These are phyloP conservation scores for Lasioglossum morio DNA, from an alignment of 2,888 invertebrate species.

Conservation along the genomic window DNA sequence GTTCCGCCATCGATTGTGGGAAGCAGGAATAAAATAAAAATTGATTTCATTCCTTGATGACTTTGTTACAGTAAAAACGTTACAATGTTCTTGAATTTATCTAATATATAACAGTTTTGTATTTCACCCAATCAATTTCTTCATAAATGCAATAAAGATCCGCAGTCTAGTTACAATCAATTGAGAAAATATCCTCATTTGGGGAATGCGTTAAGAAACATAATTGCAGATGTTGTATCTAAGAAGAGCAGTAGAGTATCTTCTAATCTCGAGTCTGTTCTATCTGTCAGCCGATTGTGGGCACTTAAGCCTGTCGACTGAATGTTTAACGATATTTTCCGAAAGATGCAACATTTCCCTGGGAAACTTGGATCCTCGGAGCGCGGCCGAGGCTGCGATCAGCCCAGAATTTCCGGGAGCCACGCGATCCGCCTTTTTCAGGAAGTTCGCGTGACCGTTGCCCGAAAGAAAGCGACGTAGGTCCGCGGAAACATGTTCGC, in stretches of 20 bases:
- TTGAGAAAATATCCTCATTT: not conserved
- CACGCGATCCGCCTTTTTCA: constrained; percentile 60
- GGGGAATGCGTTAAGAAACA: not conserved
- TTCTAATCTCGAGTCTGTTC: not conserved
- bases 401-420: constrained; percentile 31
- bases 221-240: not conserved
- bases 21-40: too few relatives aligned
- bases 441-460: constrained; percentile 55
- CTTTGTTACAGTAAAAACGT: too few relatives aligned
- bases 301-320: not conserved
- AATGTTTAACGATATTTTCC: not conserved
- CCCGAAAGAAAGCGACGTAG: constrained; percentile 33
- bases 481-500: constrained; percentile 32
- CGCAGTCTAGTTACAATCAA: not conserved
- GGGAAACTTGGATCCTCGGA: not conserved
- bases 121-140: too few relatives aligned
- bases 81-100: too few relatives aligned
- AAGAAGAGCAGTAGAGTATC: not conserved
- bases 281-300: not conserved
- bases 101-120: too few relatives aligned
- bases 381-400: constrained; percentile 17
- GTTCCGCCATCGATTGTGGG: too few relatives aligned
- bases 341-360: not conserved
- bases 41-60: too few relatives aligned
- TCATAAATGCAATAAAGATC: too few relatives aligned